Evolutionary conservation across 2,888 invertebrate species (phyloP).

Genomic region (Ochropacha duplaris): DNA sequence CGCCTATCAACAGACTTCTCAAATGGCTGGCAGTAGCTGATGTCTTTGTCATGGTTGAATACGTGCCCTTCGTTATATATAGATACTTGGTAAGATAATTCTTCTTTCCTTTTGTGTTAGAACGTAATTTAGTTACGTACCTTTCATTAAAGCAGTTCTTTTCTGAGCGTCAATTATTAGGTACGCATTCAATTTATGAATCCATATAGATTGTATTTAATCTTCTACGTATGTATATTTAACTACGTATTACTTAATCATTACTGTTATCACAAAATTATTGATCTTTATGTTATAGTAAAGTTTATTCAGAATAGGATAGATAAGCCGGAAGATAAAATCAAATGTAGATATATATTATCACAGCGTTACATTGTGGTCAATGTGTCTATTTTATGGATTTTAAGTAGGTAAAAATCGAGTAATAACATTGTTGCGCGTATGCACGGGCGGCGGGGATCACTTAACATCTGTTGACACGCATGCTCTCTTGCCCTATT

Average conservation of each 20-base stretch:
- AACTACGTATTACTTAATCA: not conserved
- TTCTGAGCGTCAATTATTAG: no score
- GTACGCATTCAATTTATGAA: no score
- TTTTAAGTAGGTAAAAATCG: no score
- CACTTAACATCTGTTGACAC: no score
- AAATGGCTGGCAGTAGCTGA: constrained; percentile 94
- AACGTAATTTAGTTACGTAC: not conserved
- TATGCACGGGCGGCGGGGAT: no score
- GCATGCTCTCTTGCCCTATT: no score
- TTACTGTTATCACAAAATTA: constrained; percentile 2
- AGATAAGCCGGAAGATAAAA: constrained; percentile 4
- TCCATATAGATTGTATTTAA: no score
- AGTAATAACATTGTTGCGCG: no score
- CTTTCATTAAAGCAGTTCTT: no score
- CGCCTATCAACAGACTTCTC: constrained; percentile 94
- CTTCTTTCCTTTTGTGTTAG: not conserved
- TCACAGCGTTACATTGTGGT: not conserved
- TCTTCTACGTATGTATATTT: no score
- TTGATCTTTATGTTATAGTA: not conserved
- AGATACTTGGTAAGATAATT: constrained; percentile 66
- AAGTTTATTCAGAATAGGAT: not conserved
- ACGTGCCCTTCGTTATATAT: constrained; percentile 75
- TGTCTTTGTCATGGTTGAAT: constrained; percentile 94
- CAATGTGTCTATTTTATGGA: no score
- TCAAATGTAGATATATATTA: not conserved